Conservation (phyloP, 2,888 invertebrate species). For the Yponomeuta plumbellus region DNA sequence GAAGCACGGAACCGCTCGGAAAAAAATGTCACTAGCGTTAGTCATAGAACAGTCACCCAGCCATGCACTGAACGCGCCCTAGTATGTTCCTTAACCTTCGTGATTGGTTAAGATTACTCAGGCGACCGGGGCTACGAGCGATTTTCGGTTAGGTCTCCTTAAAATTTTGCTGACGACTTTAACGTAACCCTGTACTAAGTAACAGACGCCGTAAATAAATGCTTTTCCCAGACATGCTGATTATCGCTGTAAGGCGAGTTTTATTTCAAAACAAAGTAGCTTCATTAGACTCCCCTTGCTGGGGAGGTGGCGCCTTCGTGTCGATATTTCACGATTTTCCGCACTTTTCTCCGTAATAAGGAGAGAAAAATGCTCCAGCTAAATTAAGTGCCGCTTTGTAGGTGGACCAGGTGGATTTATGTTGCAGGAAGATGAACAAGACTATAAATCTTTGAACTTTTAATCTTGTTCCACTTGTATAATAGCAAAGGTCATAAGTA, state of each 20-base stretch:
- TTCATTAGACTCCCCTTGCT: background rate
- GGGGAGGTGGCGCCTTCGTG: background rate
- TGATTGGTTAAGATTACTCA: no score
- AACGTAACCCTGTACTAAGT: no score
- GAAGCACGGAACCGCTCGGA: no score
- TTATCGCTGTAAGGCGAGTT: background rate
- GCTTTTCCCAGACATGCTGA: background rate
- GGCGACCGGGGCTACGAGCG: no score
- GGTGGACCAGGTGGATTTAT: background rate
- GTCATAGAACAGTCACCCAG: no score
- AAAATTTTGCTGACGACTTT: no score
- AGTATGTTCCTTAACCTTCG: no score
- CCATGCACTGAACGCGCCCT: no score
- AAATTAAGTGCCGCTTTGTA: background rate
- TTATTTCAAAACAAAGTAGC: slow-evolving; percentile 3
- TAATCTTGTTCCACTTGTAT: background rate
- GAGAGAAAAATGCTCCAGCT: background rate
- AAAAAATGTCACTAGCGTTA: no score
- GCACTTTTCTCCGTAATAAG: background rate
- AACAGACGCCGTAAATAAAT: background rate
- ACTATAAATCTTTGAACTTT: background rate
- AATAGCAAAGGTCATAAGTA: background rate
- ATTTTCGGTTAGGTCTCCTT: no score
- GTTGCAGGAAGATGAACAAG: background rate
- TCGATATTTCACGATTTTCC: background rate